phyloP scores from a whole-genome alignment of 2,797 vertebrate species.

The Australoheros facetus region DNA sequence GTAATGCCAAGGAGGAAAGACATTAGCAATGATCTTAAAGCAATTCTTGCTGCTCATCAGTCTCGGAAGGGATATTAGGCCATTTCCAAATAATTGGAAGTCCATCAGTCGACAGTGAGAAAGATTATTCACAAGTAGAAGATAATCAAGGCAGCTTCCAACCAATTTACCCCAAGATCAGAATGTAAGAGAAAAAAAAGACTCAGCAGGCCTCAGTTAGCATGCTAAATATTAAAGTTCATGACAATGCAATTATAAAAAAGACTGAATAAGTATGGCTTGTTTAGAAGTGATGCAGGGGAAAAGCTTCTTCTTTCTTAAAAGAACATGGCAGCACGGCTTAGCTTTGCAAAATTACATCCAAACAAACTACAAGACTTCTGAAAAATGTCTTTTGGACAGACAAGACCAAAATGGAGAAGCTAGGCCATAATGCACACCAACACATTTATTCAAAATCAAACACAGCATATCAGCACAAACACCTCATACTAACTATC shows the following conservation, averaged over 20 bases:
- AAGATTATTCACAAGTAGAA: neutral
- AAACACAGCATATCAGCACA: neutral
- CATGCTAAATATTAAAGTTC: neutral
- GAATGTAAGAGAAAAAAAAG: too few relatives aligned
- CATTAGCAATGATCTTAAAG: neutral
- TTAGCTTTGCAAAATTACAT: neutral
- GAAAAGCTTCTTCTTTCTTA: neutral
- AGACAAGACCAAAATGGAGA: too few relatives aligned
- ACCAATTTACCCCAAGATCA: too few relatives aligned
- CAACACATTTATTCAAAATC: too few relatives aligned
- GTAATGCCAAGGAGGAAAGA: neutral
- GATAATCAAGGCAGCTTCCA: neutral
- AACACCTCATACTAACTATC: neutral
- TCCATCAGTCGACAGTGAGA: neutral
- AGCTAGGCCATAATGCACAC: too few relatives aligned
- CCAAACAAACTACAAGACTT: too few relatives aligned
- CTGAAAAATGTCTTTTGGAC: too few relatives aligned
- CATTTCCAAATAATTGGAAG: neutral
- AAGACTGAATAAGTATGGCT: neutral
- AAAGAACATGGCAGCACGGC: neutral
- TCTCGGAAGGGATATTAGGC: neutral
- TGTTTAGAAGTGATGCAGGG: neutral
- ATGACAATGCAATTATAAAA: neutral
- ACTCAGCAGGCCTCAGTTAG: neutral
- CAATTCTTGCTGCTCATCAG: neutral